A percentile compares a stretch with the other conserved stretches of the same genome.
phyloP scores from a whole-genome alignment of 2,888 invertebrate genomes.

The Hoplodrina ambigua region DNA sequence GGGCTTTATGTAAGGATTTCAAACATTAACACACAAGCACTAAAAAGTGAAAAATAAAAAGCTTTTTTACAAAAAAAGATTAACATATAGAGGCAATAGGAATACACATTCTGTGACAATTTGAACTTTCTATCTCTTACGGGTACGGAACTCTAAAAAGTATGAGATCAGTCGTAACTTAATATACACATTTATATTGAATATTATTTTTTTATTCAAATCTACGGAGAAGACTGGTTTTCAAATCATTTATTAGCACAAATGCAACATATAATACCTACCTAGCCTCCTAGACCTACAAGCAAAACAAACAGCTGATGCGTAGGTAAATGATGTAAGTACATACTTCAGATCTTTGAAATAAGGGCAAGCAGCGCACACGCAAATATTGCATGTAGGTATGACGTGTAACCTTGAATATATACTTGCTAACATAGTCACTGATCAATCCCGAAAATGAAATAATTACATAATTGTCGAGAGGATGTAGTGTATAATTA shows the following conservation, averaged over 20 bases:
- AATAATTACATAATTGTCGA: slow-evolving; percentile 27
- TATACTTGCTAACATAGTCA: slow-evolving; percentile 27
- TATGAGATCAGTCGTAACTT: too few species aligned
- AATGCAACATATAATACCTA: background rate
- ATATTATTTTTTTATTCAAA: too few species aligned
- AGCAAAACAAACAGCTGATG: slow-evolving; percentile 9
- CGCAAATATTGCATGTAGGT: slow-evolving; percentile 37
- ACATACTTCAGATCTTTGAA: slow-evolving; percentile 20
- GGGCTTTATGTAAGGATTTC: too few species aligned
- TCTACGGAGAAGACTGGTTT: background rate
- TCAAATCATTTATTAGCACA: background rate
- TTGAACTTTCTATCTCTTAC: too few species aligned
- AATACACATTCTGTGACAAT: too few species aligned
- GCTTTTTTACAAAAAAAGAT: too few species aligned
- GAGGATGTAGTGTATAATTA: slow-evolving; percentile 30
- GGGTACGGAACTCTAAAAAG: too few species aligned
- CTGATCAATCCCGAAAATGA: slow-evolving; percentile 37
- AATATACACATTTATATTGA: too few species aligned
- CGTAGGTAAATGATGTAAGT: slow-evolving; percentile 11
- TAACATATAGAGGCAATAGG: too few species aligned
- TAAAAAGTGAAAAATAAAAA: too few species aligned
- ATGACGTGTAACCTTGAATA: slow-evolving; percentile 29
- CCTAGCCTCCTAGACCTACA: slow-evolving; percentile 11
- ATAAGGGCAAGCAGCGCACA: slow-evolving; percentile 19
- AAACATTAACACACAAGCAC: too few species aligned